Evolutionary conservation across 1,140 invertebrate genomes (phyloP).

Genomic region (Drosophila takahashii): DNA sequence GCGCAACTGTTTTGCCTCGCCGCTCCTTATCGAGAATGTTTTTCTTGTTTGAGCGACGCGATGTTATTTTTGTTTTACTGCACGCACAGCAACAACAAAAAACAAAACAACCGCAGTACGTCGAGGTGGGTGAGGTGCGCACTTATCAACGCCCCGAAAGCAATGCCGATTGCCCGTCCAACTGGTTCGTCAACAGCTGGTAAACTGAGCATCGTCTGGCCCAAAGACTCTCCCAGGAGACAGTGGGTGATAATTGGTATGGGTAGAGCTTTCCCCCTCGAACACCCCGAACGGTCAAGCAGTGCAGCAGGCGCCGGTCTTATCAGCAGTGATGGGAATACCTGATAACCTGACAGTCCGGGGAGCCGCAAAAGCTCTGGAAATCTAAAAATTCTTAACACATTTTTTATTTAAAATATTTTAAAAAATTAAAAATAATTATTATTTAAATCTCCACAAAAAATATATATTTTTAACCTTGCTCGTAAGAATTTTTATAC

Average conservation of each 20-base stretch:
- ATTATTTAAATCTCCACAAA: too few relatives aligned
- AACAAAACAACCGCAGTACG: neutral
- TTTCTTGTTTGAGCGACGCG: slow-evolving; percentile 28
- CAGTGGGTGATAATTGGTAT: slow-evolving; percentile 16
- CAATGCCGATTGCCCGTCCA: slow-evolving; percentile 43
- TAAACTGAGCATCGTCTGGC: slow-evolving; percentile 32
- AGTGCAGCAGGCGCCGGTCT: slow-evolving; percentile 28
- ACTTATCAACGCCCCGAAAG: slow-evolving; percentile 33
- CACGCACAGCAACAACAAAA: slow-evolving; percentile 3
- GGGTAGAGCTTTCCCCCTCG: slow-evolving; percentile 24
- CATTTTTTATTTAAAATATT: too few relatives aligned
- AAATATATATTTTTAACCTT: neutral
- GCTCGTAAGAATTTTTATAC: too few relatives aligned
- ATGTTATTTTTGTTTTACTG: slow-evolving; percentile 55
- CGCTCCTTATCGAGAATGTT: slow-evolving; percentile 60
- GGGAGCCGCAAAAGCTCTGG: slow-evolving; percentile 8
- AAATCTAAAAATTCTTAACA: neutral
- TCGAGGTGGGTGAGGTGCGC: slow-evolving; percentile 35
- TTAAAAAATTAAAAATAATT: too few relatives aligned
- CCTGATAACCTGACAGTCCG: slow-evolving; percentile 19
- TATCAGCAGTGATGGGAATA: slow-evolving; percentile 30
- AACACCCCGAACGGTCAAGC: slow-evolving; percentile 18
- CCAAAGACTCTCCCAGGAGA: slow-evolving; percentile 22
- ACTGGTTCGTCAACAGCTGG: slow-evolving; percentile 52
- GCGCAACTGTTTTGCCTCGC: slow-evolving; percentile 38